Base-by-base conservation (phyloP, 2,888 invertebrate genomes). In the Cynaeus angustus region DNA sequence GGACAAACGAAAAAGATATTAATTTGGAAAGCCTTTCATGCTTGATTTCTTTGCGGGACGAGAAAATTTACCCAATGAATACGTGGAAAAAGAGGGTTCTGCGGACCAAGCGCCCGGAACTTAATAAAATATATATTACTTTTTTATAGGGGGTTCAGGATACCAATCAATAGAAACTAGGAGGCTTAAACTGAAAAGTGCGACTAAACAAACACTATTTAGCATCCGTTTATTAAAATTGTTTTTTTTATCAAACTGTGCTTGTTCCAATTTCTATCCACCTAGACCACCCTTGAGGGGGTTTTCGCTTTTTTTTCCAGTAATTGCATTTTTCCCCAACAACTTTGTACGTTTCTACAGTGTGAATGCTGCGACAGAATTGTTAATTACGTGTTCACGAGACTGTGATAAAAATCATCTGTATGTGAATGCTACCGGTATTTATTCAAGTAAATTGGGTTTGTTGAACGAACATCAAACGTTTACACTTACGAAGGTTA, bases 61-160 rank as follows among this genome's bases (percentile, higher is more conserved):
- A 13, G 59, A 28, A 30, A 59, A 59, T 59, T 59, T 66, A 28
- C 26, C 48, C 58, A 66, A 58, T 50, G 66, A 38, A 58, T 50
- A 45, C 16, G 38, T 10, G 13, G 43, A 43, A 43, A 43, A 43
- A 46, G 3, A 8, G 16, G 16, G 16, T 13, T 6, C 21, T 12
- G n/a, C 0, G 10, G 48, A 7, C 41, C 41, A 12, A 52, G 0
- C 37, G 10, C 28, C 37, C 30, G 33, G 28, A 12, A 58, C 38
- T 66, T 38, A 66, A 58, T 66, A 66, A 56, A 66, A 66, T 13
- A 26, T 9, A 38, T 58, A 58, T 56, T 50, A 58, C 46, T 48
- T 58, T 58, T 66, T 66, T 66, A 56, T 38, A 10, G 58, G 38
- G 41, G 2, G 3, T 9, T 12, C 14, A 37, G 37, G 56, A 58